phyloP scores from a whole-genome alignment of 2,797 vertebrate species.

The Neosalanx taihuensis region DNA sequence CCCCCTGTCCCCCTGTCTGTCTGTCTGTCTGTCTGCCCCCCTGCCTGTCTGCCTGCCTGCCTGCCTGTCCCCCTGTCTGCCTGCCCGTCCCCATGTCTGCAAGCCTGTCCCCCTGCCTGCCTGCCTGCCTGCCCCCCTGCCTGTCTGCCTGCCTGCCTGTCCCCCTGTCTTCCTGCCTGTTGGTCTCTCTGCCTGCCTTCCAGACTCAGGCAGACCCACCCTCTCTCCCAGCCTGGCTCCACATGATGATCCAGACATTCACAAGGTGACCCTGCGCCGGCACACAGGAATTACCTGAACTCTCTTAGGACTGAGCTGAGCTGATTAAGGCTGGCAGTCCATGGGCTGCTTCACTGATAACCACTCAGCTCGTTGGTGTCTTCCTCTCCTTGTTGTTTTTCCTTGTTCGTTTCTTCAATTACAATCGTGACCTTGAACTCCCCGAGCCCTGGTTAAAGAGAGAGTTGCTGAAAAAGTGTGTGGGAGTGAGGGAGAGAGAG shows the following conservation, averaged over 20 bases:
- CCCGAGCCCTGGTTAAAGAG: background rate
- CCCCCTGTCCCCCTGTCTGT: too few relatives aligned
- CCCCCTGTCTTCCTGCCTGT: background rate
- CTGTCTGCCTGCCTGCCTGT: too few relatives aligned
- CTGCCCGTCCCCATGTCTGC: background rate
- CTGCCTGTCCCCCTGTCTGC: background rate
- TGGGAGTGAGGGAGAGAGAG: constrained; percentile 17
- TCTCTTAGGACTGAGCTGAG: background rate
- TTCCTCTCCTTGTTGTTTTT: constrained; percentile 1
- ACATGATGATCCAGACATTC: background rate
- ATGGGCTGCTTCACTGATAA: background rate
- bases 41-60: background rate
- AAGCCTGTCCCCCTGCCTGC: too few relatives aligned
- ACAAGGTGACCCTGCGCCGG: background rate
- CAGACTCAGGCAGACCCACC: background rate
- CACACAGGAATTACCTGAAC: background rate
- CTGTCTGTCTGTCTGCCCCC: background rate
- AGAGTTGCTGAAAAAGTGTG: background rate
- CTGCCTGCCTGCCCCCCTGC: too few relatives aligned
- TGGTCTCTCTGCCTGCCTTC: too few relatives aligned
- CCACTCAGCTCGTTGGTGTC: background rate
- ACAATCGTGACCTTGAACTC: background rate
- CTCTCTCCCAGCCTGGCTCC: background rate
- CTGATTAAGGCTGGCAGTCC: background rate
- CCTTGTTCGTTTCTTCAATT: background rate